Evolutionary conservation across 2,797 vertebrate species (phyloP).

Genomic region (Bovichtus variegatus): DNA sequence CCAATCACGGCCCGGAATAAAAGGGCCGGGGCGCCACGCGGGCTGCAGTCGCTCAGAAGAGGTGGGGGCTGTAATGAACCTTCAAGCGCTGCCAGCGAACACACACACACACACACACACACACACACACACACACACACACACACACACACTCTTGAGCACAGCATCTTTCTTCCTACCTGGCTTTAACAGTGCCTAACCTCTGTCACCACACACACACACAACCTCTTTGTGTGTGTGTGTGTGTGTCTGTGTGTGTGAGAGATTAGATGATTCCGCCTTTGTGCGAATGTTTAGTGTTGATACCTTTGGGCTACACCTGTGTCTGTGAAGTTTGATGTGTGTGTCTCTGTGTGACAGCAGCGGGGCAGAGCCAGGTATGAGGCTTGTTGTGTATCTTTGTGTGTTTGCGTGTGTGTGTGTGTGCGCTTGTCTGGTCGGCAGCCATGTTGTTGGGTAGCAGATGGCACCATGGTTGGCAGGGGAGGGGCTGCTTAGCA

Average conservation of each 20-base stretch:
- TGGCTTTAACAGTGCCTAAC: conserved; percentile 60
- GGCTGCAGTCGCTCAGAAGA: conserved; percentile 94
- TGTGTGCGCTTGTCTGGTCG: conserved; percentile 88
- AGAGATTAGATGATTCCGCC: conserved; percentile 39
- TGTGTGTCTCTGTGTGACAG: conserved; percentile 78
- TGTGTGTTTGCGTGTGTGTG: conserved; percentile 31
- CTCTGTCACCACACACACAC: conserved; percentile 59
- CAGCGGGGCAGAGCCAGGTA: conserved; percentile 79
- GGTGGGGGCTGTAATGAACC: conserved; percentile 92
- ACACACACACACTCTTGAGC: conserved; percentile 51
- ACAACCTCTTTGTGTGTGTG: conserved; percentile 13
- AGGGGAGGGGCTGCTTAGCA: conserved; percentile 99
- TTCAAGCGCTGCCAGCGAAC: conserved; percentile 82
- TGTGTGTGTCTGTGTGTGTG: conserved; percentile 18
- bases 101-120: conserved; percentile 56
- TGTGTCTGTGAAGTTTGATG: conserved; percentile 81
- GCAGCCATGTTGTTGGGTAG: conserved; percentile 96
- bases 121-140: conserved; percentile 60
- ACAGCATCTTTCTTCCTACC: conserved; percentile 69
- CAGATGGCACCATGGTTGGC: conserved; percentile 88
- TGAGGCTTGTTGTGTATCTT: conserved; percentile 60
- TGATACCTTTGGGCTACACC: conserved; percentile 82
- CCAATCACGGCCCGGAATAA: conserved; percentile 98
- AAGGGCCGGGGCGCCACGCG: conserved; percentile 87
- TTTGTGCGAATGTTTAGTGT: conserved; percentile 77